These are phyloP conservation scores for Bombus difficillimus DNA, from an alignment of 1,140 invertebrate species.

Conservation along the genomic window DNA sequence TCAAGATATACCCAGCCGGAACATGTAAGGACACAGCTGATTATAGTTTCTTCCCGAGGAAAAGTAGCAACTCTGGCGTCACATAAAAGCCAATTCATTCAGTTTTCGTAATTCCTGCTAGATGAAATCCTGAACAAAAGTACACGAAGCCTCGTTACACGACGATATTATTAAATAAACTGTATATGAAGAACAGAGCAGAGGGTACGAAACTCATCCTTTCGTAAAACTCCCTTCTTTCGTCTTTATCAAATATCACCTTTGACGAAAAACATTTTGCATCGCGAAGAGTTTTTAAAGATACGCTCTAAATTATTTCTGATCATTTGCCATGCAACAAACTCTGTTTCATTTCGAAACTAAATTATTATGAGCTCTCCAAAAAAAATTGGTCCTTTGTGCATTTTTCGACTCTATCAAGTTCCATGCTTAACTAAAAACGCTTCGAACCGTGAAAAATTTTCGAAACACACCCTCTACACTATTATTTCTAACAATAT, in stretches of 20 bases:
- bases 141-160: not conserved
- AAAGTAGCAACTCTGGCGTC: not conserved
- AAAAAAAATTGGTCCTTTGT: not conserved
- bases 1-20: no score
- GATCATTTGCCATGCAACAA: no score
- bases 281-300: no score
- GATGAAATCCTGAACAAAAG: not conserved
- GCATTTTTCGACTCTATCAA: not conserved
- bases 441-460: not conserved
- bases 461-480: not conserved
- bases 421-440: not conserved
- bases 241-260: no score
- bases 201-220: no score
- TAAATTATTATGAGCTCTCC: no score
- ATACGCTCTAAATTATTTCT: no score
- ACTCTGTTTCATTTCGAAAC: no score
- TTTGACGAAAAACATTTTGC: no score
- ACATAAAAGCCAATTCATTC: not conserved
- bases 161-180: no score
- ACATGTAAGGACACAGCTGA: not conserved
- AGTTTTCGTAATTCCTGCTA: not conserved
- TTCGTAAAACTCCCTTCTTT: no score
- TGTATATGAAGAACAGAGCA: no score
- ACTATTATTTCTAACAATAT: not conserved
- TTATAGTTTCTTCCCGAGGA: not conserved